These are phyloP conservation scores for Arctocebus calabarensis DNA, from an alignment of 2,797 vertebrate genomes.

Conservation along the genomic window DNA sequence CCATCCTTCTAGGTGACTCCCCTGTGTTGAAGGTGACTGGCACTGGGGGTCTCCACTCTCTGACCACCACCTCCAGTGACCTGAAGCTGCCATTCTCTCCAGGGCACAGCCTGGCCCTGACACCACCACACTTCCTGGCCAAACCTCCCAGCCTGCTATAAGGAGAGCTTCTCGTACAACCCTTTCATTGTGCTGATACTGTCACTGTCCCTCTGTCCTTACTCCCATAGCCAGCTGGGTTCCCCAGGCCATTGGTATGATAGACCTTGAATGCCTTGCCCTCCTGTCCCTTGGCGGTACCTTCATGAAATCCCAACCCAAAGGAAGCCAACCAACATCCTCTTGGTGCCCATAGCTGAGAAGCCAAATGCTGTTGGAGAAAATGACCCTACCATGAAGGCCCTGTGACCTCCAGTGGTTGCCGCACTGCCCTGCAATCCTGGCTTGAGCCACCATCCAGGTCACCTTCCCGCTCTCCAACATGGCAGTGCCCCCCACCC, in stretches of 20 bases:
- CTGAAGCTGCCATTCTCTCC: not conserved
- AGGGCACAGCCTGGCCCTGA: not conserved
- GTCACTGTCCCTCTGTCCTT: too few relatives aligned
- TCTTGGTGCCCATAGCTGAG: not conserved
- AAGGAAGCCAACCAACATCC: not conserved
- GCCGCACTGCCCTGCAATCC: too few relatives aligned
- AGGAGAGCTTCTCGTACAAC: too few relatives aligned
- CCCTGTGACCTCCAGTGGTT: not conserved
- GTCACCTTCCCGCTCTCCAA: not conserved
- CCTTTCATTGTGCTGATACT: not conserved
- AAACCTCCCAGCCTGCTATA: not conserved
- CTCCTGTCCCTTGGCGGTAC: too few relatives aligned
- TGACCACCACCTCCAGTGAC: not conserved
- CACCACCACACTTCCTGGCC: not conserved
- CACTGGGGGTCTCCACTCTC: not conserved
- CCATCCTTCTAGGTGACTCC: not conserved
- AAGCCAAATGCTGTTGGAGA: not conserved
- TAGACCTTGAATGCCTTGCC: not conserved
- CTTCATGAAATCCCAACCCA: not conserved
- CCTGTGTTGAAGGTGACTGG: not conserved
- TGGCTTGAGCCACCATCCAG: not conserved
- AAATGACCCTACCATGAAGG: not conserved
- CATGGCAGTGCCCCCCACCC: not conserved
- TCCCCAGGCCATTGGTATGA: not conserved
- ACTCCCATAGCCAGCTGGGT: not conserved